These are phyloP conservation scores for Alentia gelatinosa DNA, from an alignment of 2,888 invertebrate species.

Conservation along the genomic window DNA sequence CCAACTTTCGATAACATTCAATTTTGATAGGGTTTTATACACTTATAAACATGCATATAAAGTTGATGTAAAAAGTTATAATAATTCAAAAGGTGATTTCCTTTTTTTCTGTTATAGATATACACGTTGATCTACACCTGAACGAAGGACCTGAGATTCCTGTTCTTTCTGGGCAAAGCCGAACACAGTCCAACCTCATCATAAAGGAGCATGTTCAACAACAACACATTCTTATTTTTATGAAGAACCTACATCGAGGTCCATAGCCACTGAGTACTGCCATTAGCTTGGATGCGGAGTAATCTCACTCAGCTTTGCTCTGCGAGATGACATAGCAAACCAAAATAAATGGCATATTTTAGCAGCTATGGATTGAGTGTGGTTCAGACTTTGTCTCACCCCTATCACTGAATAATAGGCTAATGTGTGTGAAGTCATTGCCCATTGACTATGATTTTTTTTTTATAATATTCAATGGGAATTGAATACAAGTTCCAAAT, in stretches of 20 bases:
- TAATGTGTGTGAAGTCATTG: no score
- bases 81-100: constrained; percentile 34
- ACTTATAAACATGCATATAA: constrained; percentile 39
- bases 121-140: constrained; percentile 12
- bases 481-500: no score
- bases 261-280: no score
- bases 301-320: background rate
- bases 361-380: no score
- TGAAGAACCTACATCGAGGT: no score
- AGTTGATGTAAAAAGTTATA: constrained; percentile 37
- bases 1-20: background rate
- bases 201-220: background rate
- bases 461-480: no score
- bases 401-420: no score
- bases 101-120: constrained; percentile 13
- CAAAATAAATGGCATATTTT: no score
- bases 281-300: no score
- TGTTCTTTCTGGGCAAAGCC: background rate
- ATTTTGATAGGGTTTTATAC: background rate
- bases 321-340: no score
- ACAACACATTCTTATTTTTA: background rate
- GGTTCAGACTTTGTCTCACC: no score
- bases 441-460: no score
- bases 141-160: constrained; percentile 50
- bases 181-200: background rate